Evolutionary conservation across 2,888 invertebrate species (phyloP).

Genomic region (Scaptomyza parva): DNA sequence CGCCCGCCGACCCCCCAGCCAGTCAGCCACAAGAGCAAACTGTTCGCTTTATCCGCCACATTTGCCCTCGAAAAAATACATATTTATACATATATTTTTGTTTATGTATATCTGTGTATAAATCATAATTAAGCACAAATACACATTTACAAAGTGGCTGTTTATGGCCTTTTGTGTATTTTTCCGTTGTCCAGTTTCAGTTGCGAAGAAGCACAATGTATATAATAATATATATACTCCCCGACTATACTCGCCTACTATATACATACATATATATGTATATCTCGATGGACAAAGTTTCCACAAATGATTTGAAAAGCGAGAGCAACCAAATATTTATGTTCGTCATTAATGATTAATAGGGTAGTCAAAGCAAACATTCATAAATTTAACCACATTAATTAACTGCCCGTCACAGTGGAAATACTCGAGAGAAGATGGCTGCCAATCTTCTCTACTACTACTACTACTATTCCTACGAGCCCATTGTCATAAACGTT

Average conservation of each 20-base stretch:
- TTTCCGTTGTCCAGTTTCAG: slow-evolving; percentile 50
- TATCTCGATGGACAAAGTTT: slow-evolving; percentile 45
- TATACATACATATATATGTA: not conserved
- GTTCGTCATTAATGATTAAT: slow-evolving; percentile 72
- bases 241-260: too few species aligned
- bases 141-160: slow-evolving; percentile 38
- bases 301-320: slow-evolving; percentile 56
- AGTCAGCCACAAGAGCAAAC: slow-evolving; percentile 21
- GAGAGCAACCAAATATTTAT: slow-evolving; percentile 66
- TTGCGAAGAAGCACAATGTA: not conserved
- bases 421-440: slow-evolving; percentile 35
- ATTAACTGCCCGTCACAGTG: slow-evolving; percentile 58
- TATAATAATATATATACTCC: slow-evolving; percentile 17
- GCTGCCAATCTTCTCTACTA: slow-evolving; percentile 44
- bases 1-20: too few species aligned
- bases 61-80: slow-evolving; percentile 22
- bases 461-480: slow-evolving; percentile 1
- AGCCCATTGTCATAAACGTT: slow-evolving; percentile 40
- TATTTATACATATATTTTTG: slow-evolving; percentile 9
- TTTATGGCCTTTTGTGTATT: slow-evolving; percentile 26
- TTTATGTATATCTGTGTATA: slow-evolving; percentile 51
- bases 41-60: slow-evolving; percentile 27
- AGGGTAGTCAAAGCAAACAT: slow-evolving; percentile 57
- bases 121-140: slow-evolving; percentile 72
- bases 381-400: slow-evolving; percentile 71